Conservation (phyloP, 2,113 vertebrate species). For the Coptodon bakossiorum region DNA sequence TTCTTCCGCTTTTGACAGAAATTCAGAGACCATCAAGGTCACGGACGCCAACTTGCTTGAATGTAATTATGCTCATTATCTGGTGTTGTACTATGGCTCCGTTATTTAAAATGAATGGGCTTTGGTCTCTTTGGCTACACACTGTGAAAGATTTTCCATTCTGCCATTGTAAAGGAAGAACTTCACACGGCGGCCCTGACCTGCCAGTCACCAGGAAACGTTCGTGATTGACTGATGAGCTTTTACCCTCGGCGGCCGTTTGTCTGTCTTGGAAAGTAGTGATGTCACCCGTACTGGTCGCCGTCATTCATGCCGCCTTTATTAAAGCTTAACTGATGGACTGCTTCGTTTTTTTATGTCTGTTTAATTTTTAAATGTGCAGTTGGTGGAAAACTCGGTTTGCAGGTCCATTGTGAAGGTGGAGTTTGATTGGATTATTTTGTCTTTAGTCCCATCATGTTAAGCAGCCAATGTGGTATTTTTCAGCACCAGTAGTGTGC, state of each 20-base stretch:
- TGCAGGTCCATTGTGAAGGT: not conserved
- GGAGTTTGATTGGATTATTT: not conserved
- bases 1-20: constrained; percentile 43
- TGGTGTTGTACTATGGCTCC: constrained; percentile 33
- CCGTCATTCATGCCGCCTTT: not conserved
- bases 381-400: not conserved
- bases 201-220: constrained; percentile 46
- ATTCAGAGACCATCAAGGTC: constrained; percentile 57
- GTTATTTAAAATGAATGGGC: constrained; percentile 60
- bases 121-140: constrained; percentile 26
- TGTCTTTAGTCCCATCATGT: not conserved
- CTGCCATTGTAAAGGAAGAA: constrained; percentile 16
- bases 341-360: not conserved
- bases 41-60: constrained; percentile 40
- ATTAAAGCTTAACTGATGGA: not conserved
- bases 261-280: constrained; percentile 39
- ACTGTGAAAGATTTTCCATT: constrained; percentile 15
- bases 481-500: not conserved
- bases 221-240: constrained; percentile 34
- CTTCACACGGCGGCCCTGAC: constrained; percentile 3
- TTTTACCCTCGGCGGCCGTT: constrained; percentile 1
- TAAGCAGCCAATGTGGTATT: not conserved
- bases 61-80: constrained; percentile 68
- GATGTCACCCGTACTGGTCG: not conserved
- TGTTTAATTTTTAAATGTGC: not conserved